Evolutionary conservation across 2,888 invertebrate species (phyloP), one percentile per base, ranked within the genome.

Genomic region (Zygothrica quintamaculata): DNA sequence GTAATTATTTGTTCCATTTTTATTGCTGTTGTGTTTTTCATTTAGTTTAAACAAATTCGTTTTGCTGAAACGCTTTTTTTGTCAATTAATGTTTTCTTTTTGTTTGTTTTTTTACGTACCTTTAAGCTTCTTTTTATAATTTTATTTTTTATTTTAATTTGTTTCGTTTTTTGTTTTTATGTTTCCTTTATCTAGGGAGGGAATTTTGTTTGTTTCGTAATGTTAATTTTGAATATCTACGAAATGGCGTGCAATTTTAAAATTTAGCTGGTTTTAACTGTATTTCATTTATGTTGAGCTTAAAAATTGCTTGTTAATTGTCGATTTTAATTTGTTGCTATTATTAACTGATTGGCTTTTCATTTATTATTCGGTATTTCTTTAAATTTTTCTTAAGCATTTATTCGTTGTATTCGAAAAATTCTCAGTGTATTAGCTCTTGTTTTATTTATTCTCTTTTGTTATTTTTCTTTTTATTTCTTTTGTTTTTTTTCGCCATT

Each of bases 351-450:
- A 31, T 59, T 25, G 11, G 31, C 4, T 46, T 48, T 34, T 37
- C 39, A 42, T 34, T 31, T 5, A 42, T 46, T 37, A 40, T 40
- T 3, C 2, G 5, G 46, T 55, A 29, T 44, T 29, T 39, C 48
- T 67, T 65, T 62, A 31, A 62, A 70, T 77, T 77, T 77, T 72
- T 71, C 82, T 86, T 84, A 82, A 74, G 66, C 61, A 68, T 73
- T 68, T 78, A 86, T 87, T 87, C 86, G 86, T 87, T 87, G 86
- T 87, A 78, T 86, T 84, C 73, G 88, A 87, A 87, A 82, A 88
- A 88, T 82, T 84, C 72, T 69, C 61, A 51, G 44, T 68, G 29
- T n/a, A 9, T 64, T 58, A 58, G 42, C 53, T 67, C 44, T 62
- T 26, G 44, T 40, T 62, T 66, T 18, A 44, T 29, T 5, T 42